phyloP scores from a whole-genome alignment of 1,140 invertebrate species.

The Piezodorus guildinii region DNA sequence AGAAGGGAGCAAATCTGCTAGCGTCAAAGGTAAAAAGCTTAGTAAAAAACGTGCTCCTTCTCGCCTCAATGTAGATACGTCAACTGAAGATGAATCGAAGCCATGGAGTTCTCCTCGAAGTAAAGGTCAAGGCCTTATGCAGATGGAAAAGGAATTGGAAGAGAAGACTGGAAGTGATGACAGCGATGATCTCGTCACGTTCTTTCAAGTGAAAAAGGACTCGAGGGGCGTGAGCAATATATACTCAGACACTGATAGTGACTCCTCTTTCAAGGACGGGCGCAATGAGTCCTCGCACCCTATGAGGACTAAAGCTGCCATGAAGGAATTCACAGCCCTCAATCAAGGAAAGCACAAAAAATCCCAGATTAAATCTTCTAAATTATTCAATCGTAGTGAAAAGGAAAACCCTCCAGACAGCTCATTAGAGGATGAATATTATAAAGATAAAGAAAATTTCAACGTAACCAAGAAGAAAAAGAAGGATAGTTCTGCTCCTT shows the following conservation, averaged over 20 bases:
- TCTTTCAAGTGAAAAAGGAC: conserved; percentile 31
- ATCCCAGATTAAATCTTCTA: conserved; percentile 19
- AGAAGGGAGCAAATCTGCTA: conserved; percentile 32
- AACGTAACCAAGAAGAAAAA: conserved; percentile 38
- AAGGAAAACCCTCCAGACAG: conserved; percentile 37
- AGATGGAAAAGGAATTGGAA: conserved; percentile 54
- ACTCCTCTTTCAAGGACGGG: conserved; percentile 36
- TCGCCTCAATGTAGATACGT: conserved; percentile 26
- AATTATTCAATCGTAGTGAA: conserved; percentile 30
- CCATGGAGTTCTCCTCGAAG: conserved; percentile 36
- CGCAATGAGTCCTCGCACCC: conserved; percentile 33
- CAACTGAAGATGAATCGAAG: conserved; percentile 30
- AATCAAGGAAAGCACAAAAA: conserved; percentile 30
- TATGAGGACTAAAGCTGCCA: conserved; percentile 64
- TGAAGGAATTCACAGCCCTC: conserved; percentile 58
- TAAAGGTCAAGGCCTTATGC: conserved; percentile 40
- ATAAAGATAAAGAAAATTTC: conserved; percentile 43
- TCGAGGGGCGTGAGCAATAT: conserved; percentile 43
- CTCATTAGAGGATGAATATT: conserved; percentile 31
- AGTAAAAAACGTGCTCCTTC: conserved; percentile 28
- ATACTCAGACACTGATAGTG: conserved; percentile 59
- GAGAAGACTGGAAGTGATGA: conserved; percentile 37
- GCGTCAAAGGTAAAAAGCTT: conserved; percentile 33
- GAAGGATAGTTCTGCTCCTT: conserved; percentile 47
- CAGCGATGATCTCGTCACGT: conserved; percentile 55